phyloP scores from a whole-genome alignment of 2,888 invertebrate species.

The Cataglyphis rosenhaueri region DNA sequence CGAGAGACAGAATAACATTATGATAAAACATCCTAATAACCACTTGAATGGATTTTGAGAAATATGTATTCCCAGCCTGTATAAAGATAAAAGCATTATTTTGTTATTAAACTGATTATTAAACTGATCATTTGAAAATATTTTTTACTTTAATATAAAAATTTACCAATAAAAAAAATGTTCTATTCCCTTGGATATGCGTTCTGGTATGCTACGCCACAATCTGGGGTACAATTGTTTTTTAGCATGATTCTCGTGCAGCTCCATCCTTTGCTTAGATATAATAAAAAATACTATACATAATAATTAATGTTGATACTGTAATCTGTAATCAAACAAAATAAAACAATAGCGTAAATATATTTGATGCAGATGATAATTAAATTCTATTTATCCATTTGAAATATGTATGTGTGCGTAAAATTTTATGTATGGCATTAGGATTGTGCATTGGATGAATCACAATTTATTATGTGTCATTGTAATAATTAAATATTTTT shows the following conservation, averaged over 20 bases:
- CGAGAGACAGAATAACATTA: conserved; percentile 87
- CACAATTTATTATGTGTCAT: background rate
- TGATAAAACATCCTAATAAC: conserved; percentile 87
- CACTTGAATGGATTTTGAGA: conserved; percentile 88
- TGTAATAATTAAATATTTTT: background rate
- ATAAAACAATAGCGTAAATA: background rate
- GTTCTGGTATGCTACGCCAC: conserved; percentile 77
- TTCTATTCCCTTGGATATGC: conserved; percentile 78
- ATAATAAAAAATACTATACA: background rate
- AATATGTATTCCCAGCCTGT: conserved; percentile 88
- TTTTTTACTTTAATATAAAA: background rate
- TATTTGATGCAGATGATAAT: background rate
- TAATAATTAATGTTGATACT: background rate
- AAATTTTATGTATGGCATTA: background rate
- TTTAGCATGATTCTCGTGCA: conserved; percentile 47
- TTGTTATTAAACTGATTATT: background rate
- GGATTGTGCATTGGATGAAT: background rate
- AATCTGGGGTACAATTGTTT: conserved; percentile 22
- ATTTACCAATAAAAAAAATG: conserved; percentile 80
- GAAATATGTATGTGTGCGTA: background rate
- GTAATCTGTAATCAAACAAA: background rate
- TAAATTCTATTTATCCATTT: background rate
- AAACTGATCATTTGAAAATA: too few species aligned
- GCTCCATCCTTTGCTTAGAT: conserved; percentile 56
- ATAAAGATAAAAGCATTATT: background rate